Evolutionary conservation across 2,888 invertebrate genomes (phyloP), one percentile per base, ranked within the genome.

Genomic region (Pasiphila rectangulata): DNA sequence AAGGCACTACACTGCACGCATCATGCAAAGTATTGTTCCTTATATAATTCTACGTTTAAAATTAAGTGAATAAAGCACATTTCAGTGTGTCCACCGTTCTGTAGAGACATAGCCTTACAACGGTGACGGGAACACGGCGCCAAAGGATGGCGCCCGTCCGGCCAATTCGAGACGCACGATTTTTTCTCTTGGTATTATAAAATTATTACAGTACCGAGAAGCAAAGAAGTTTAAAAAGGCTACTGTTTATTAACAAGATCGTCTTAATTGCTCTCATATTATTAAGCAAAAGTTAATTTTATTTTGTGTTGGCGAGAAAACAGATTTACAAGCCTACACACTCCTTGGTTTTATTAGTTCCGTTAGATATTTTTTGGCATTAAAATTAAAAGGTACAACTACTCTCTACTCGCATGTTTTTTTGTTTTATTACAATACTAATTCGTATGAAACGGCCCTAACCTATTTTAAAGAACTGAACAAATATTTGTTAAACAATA

Each of bases 61-160:
- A 16, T 9, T 4, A 17, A 1, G 17, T 16, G 32, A 4, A 32
- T 24, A 30, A n/a, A 16, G 16, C 9, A 15, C n/a, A 15, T 17
- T 35, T 39, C 23, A 24, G 10, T 32, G 4, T 32, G 13, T n/a
- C 16, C 23, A 16, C 12, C 10, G 10, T 30, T 24, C 20, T 12
- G 12, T 25, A 42, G 47, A 42, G 47, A 19, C 12, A 32, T 12
- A 47, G 40, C 20, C 30, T 10, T 68, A 19, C 24, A 21, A 15
- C 43, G 38, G 25, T 21, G 44, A 40, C 44, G 30, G 30, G 43
- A 39, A 12, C 36, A 40, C 48, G 86, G 86, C 86, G 86, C 86
- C 86, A 76, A 47, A 54, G 56, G 54, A 50, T 72, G 83, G 86
- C 86, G 84, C 84, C 85, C 61, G 64, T 53, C 54, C 66, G 62